phyloP scores from a whole-genome alignment of 1,140 invertebrate species.

The Eumeta japonica region DNA sequence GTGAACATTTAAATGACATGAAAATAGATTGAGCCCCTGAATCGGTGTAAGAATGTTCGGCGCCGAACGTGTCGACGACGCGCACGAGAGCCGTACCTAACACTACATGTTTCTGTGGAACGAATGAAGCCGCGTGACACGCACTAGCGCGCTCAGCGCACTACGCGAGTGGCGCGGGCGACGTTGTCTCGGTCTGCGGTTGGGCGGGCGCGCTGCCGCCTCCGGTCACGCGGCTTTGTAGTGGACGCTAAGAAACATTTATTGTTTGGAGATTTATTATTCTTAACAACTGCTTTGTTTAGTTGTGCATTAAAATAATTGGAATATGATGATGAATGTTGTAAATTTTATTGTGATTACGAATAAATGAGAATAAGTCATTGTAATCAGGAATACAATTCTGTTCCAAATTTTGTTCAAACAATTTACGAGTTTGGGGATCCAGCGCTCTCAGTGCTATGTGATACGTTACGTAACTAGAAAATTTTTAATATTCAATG shows the following conservation, averaged over 20 bases:
- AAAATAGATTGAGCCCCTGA: background rate
- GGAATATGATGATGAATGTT: background rate
- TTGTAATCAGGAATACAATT: no score
- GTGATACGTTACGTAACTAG: background rate
- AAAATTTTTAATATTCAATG: background rate
- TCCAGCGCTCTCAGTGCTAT: background rate
- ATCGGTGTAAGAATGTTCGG: background rate
- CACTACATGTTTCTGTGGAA: background rate
- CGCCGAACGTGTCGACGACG: background rate
- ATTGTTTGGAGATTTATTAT: no score
- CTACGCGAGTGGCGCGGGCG: background rate
- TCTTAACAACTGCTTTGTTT: background rate
- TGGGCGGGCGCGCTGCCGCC: no score
- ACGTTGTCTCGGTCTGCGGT: background rate
- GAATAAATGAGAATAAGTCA: background rate
- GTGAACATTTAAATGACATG: background rate
- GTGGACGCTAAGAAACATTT: background rate
- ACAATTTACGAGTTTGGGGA: background rate
- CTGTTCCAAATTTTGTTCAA: background rate
- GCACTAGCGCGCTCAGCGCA: background rate
- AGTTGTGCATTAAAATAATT: background rate
- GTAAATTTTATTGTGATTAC: background rate
- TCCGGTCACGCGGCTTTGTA: background rate
- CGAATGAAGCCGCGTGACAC: background rate
- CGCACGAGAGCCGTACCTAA: background rate